These are phyloP conservation scores for Malurus elegans DNA, from an alignment of 2,113 vertebrate species.

Conservation along the genomic window DNA sequence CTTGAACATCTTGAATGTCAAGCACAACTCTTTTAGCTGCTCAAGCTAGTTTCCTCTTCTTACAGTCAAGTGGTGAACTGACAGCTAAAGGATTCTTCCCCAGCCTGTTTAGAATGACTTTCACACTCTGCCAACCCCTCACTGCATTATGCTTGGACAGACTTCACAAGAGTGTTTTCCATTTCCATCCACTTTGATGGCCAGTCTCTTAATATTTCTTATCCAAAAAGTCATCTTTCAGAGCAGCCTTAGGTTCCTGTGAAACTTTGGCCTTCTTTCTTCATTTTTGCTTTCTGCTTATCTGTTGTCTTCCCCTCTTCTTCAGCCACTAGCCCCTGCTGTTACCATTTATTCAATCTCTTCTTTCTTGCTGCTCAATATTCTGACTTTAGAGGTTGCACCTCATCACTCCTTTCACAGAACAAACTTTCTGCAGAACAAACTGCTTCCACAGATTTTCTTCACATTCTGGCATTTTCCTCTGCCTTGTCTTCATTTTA, in stretches of 20 bases:
- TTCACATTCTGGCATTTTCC: neutral
- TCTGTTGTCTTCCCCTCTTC: neutral
- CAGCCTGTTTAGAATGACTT: neutral
- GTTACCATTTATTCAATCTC: neutral
- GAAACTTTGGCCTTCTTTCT: neutral
- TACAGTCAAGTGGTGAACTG: neutral
- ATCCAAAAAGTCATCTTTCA: neutral
- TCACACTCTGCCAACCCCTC: neutral
- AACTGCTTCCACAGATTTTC: neutral
- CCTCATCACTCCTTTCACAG: neutral
- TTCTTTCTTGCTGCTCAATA: neutral
- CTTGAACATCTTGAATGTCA: neutral
- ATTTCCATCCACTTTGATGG: neutral
- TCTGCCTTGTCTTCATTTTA: slow-evolving; percentile 9
- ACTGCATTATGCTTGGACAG: neutral
- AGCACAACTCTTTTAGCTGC: neutral
- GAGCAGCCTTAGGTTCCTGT: neutral
- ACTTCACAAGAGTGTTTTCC: neutral
- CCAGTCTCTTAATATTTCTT: neutral
- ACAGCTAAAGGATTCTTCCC: neutral
- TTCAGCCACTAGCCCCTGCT: neutral
- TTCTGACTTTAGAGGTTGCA: neutral
- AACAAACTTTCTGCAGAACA: neutral
- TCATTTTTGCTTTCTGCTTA: neutral
- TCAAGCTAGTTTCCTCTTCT: neutral